phyloP scores from a whole-genome alignment of 2,797 vertebrate species.

The Pangasius mekongensis region DNA sequence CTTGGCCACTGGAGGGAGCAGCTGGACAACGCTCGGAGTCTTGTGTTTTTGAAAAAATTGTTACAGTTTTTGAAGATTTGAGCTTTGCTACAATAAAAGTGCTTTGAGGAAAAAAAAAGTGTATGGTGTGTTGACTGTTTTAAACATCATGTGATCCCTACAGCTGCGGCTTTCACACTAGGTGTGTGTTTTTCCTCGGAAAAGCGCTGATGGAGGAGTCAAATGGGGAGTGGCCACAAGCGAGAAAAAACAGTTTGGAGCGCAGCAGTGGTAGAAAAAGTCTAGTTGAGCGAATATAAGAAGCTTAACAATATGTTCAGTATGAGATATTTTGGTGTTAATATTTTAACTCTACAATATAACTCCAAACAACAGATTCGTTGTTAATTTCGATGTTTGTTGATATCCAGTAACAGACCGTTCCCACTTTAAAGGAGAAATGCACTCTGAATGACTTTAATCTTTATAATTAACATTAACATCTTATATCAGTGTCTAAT shows the following conservation, averaged over 20 bases:
- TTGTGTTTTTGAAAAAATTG: background rate
- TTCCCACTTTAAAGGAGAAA: no score
- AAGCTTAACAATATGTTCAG: no score
- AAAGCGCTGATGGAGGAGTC: background rate
- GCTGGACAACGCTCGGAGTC: background rate
- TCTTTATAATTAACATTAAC: no score
- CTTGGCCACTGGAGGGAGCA: background rate
- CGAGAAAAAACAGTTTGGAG: background rate
- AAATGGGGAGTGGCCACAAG: background rate
- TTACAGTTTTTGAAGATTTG: background rate
- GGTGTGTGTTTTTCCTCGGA: background rate
- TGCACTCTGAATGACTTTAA: no score
- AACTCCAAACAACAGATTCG: no score
- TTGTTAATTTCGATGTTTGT: no score
- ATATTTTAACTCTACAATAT: no score
- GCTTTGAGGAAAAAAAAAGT: background rate
- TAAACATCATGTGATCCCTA: background rate
- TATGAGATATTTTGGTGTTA: no score
- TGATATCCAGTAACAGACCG: no score
- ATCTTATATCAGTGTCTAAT: no score
- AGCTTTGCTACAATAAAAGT: slow-evolving; percentile 7
- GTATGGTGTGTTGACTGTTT: background rate
- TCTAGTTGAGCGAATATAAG: background rate
- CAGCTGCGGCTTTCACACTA: background rate
- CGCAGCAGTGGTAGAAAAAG: background rate